Conservation (phyloP, 2,797 vertebrate species). For the Peromyscus melanophrys region DNA sequence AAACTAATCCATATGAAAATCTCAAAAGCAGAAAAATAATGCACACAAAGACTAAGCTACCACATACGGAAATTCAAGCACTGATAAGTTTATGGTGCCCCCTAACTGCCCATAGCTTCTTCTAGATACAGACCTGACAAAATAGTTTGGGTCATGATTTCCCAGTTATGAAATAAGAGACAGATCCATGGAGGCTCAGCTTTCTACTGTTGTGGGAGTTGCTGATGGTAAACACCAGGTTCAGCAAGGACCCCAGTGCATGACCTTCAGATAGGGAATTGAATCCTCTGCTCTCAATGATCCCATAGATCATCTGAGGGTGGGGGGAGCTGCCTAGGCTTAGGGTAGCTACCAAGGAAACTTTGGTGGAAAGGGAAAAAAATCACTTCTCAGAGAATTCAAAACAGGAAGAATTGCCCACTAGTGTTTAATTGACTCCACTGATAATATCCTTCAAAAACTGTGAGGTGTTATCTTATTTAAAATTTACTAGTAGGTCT, state of each 20-base stretch:
- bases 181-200: background rate
- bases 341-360: background rate
- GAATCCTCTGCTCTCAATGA: background rate
- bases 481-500: background rate
- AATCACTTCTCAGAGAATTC: background rate
- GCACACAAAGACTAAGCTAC: background rate
- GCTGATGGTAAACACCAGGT: too few relatives aligned
- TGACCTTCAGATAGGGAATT: background rate
- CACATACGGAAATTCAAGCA: background rate
- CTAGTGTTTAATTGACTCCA: background rate
- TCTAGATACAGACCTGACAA: background rate
- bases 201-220: background rate
- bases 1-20: background rate
- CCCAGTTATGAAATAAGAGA: background rate
- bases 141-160: background rate
- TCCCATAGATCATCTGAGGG: background rate
- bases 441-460: background rate
- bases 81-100: background rate
- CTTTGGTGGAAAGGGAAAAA: background rate
- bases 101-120: background rate
- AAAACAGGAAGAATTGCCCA: background rate
- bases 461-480: background rate
- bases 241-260: background rate
- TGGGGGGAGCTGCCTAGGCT: background rate
- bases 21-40: background rate